phyloP scores from a whole-genome alignment of 2,797 vertebrate genomes.

The Octomys mimax region DNA sequence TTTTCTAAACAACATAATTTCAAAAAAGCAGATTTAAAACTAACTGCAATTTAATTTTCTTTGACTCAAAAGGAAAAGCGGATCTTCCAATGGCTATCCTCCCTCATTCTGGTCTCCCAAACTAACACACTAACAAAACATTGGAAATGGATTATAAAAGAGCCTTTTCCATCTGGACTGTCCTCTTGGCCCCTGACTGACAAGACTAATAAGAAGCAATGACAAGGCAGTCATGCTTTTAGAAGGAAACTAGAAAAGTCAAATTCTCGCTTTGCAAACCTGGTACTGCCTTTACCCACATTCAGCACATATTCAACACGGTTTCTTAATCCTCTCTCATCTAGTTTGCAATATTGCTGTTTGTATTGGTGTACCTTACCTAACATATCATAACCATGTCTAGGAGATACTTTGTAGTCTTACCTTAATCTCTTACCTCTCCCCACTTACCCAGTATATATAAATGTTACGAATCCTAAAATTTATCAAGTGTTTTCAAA shows the following conservation, averaged over 20 bases:
- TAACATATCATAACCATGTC: neutral
- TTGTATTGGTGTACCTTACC: neutral
- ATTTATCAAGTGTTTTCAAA: constrained; percentile 48
- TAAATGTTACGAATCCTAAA: neutral
- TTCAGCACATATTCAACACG: neutral
- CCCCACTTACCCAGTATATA: neutral
- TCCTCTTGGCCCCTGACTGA: neutral
- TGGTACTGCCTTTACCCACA: neutral
- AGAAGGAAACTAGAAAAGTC: neutral
- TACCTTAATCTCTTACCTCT: constrained; percentile 18
- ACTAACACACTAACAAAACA: neutral
- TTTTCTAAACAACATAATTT: constrained; percentile 47
- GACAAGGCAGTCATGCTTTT: neutral
- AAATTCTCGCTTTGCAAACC: constrained; percentile 41
- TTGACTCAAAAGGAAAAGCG: constrained; percentile 49
- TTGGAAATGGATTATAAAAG: constrained; percentile 1
- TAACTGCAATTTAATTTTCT: constrained; percentile 32
- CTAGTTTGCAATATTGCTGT: neutral
- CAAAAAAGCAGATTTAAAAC: constrained; percentile 29
- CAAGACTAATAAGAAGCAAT: neutral
- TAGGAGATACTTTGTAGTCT: neutral
- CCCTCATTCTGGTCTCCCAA: neutral
- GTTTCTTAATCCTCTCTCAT: constrained; percentile 23
- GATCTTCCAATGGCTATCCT: neutral
- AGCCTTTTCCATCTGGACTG: neutral